phyloP scores from a whole-genome alignment of 2,113 vertebrate genomes.

The Myxocyprinus asiaticus region DNA sequence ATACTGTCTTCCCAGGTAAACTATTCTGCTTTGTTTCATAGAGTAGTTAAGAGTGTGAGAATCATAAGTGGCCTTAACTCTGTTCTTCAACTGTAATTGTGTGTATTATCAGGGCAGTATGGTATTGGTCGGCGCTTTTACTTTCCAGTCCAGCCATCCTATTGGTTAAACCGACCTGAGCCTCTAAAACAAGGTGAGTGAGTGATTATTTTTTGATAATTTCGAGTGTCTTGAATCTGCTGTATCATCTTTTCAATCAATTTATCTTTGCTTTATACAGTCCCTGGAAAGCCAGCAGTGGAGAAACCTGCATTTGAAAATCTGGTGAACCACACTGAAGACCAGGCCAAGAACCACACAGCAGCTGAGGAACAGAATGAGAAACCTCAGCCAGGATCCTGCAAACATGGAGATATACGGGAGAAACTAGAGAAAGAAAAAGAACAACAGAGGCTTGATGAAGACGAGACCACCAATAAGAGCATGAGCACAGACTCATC shows the following conservation, averaged over 20 bases:
- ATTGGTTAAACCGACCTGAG: conserved; percentile 76
- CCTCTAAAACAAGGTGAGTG: conserved; percentile 60
- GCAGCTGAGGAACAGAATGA: conserved; percentile 26
- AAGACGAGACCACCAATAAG: conserved; percentile 50
- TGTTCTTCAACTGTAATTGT: neutral
- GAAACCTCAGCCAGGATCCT: conserved; percentile 47
- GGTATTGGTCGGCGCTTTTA: conserved; percentile 89
- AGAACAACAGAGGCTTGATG: conserved; percentile 42
- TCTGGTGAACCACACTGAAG: conserved; percentile 45
- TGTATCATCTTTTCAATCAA: neutral
- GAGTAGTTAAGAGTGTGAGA: neutral
- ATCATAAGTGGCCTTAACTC: neutral
- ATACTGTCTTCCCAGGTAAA: conserved; percentile 92
- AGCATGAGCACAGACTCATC: conserved; percentile 12
- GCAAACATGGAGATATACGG: conserved; percentile 71
- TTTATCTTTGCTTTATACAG: conserved; percentile 39
- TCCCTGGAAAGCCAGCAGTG: conserved; percentile 30
- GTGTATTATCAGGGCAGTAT: conserved; percentile 79
- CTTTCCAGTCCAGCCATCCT: conserved; percentile 89
- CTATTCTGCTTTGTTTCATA: conserved; percentile 62
- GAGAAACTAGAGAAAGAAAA: conserved; percentile 53
- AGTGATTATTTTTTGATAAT: neutral
- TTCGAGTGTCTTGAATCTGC: neutral
- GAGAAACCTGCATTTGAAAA: conserved; percentile 62
- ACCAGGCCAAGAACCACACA: conserved; percentile 47